Base-by-base conservation (phyloP, 2,888 invertebrate species). In the Junonia oenone region DNA sequence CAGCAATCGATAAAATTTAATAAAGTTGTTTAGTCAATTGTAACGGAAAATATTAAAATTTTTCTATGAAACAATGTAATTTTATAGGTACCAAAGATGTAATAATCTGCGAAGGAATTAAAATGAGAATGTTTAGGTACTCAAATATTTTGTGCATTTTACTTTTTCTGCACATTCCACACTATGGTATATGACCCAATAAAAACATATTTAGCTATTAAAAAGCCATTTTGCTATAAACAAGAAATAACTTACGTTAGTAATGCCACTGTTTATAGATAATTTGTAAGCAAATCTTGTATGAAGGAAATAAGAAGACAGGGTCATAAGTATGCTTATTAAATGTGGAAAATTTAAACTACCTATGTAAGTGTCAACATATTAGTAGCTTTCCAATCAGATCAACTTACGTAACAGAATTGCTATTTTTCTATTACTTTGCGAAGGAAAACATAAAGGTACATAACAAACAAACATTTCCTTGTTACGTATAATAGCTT, bases 1-100 rank as follows among this genome's bases (percentile, higher is more conserved):
- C 66, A 55, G 65, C 54, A 63, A 50, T 54, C 56, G 63, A 65
- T 55, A 65, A 63, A 62, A 61, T 60, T 52, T 65, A 63, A 68
- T 67, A 68, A 58, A 59, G 65, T 58, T 55, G 49, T 62, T 63
- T 61, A 56, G 56, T 63, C 55, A 60, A 54, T 62, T 63, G 66
- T 62, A 62, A 65, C 62, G 49, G 38, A 63, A 66, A 69, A 72
- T 69, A 66, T 59, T 26, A 35, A 60, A 51, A 22, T 45, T 33
- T 14, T 43, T 61, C 48, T 33, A 33, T 8, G 37, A 14, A 37
- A 31, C 31, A 14, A 15, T 15, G 8, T 37, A 15, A 35, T 35
- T 37, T n/a, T n/a, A n/a, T n/a, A n/a, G n/a, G 27, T 6, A 27
- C 6, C 27, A 27, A 27, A 27, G 6, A 27, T n/a, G 27, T 27